Evolutionary conservation across 2,113 vertebrate genomes (phyloP).

Genomic region (Tachuris rubrigastra): DNA sequence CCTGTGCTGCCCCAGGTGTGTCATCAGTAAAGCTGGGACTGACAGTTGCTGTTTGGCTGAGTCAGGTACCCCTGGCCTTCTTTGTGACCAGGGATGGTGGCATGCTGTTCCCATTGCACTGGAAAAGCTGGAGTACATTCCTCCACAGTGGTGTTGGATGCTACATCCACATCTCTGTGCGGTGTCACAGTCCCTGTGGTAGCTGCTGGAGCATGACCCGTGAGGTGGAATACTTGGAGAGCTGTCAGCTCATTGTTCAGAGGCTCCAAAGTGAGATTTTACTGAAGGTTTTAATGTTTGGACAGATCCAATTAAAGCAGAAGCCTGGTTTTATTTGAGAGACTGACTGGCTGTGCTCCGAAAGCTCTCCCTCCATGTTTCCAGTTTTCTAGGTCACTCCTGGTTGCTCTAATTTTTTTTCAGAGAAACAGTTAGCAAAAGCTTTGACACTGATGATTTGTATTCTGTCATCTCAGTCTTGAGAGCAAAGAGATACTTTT

Average conservation of each 20-base stretch:
- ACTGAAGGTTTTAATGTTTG: not conserved
- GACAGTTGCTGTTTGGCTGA: not conserved
- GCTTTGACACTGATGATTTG: constrained; percentile 17
- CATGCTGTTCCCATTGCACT: not conserved
- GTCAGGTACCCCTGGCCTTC: not conserved
- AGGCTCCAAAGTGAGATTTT: not conserved
- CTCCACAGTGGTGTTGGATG: not conserved
- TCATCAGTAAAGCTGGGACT: not conserved
- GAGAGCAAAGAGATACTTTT: not conserved
- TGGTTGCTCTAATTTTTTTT: constrained; percentile 23
- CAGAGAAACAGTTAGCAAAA: constrained; percentile 11
- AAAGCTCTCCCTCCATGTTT: not conserved
- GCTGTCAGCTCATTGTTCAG: not conserved
- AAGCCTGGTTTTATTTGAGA: not conserved
- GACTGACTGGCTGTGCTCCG: not conserved
- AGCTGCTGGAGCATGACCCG: not conserved
- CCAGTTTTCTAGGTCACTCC: constrained; percentile 36
- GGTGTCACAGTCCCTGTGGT: not conserved
- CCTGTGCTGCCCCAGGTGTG: fast-evolving
- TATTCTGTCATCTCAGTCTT: constrained; percentile 24
- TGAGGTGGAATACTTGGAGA: not conserved
- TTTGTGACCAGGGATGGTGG: not conserved
- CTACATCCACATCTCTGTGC: fast-evolving
- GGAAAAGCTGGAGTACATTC: not conserved
- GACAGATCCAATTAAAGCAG: not conserved